A percentile compares a stretch with the other conserved stretches of the same genome.
These are phyloP conservation scores for Cinara cedri DNA, from an alignment of 2,888 invertebrate genomes.

Conservation along the genomic window DNA sequence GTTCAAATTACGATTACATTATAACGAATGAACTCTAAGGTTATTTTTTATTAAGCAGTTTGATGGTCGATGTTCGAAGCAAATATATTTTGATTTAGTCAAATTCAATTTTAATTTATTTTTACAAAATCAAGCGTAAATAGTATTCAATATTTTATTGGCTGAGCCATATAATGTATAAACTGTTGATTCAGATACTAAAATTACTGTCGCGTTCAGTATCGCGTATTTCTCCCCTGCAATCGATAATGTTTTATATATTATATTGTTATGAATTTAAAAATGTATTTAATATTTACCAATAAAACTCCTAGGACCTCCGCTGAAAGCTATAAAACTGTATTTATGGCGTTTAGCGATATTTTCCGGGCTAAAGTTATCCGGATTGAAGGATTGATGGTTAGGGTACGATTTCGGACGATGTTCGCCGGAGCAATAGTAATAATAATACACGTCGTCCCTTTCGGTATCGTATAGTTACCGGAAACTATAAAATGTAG, in stretches of 20 bases:
- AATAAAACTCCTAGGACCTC: conserved; percentile 38
- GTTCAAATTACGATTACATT: too few species aligned
- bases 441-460: conserved; percentile 58
- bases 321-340: conserved; percentile 59
- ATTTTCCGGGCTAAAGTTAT: conserved; percentile 58
- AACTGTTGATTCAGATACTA: too few species aligned
- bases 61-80: conserved; percentile 45
- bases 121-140: too few species aligned
- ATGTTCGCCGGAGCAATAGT: conserved; percentile 53
- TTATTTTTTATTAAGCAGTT: too few species aligned
- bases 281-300: conserved; percentile 58
- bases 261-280: not conserved
- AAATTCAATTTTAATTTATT: too few species aligned
- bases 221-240: conserved; percentile 59
- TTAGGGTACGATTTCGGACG: conserved; percentile 57
- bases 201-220: conserved; percentile 58
- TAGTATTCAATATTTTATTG: too few species aligned
- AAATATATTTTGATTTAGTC: too few species aligned
- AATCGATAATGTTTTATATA: not conserved
- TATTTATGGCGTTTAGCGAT: conserved; percentile 58
- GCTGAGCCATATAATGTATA: too few species aligned
- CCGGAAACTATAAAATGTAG: not conserved
- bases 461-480: conserved; percentile 57
- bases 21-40: too few species aligned
- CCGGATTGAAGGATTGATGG: conserved; percentile 59